Percentiles rank a stretch among this genome's conserved stretches.
Evolutionary conservation across 53 echinoderm and acorn worm genomes (phyloP).

Genomic region (Zoroaster sp.): DNA sequence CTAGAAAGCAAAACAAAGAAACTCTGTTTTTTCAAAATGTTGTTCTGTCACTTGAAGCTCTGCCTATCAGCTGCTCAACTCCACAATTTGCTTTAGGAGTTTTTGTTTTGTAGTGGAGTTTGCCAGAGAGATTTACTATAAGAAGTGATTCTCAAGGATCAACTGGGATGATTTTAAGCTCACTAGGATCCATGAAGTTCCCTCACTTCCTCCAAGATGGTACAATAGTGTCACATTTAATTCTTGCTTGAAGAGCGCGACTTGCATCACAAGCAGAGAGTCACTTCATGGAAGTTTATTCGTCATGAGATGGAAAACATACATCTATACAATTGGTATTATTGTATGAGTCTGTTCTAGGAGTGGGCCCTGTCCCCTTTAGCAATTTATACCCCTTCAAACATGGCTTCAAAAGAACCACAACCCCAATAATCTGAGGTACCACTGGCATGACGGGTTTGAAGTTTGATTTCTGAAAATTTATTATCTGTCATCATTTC

Average conservation of each 20-base stretch:
- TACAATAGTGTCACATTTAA: background rate
- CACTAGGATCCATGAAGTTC: background rate
- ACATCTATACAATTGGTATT: too few species aligned
- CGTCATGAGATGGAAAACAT: too few species aligned
- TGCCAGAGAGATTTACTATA: background rate
- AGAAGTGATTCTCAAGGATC: background rate
- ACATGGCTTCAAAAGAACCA: too few species aligned
- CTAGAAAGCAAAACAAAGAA: too few species aligned
- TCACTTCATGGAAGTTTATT: too few species aligned
- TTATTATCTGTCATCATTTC: background rate
- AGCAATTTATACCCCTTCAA: too few species aligned
- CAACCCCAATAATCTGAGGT: too few species aligned
- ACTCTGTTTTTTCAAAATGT: too few species aligned
- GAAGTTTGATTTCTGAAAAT: background rate
- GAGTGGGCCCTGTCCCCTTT: too few species aligned
- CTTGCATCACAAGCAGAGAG: background rate
- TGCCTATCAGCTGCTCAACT: too few species aligned
- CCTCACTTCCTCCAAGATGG: background rate
- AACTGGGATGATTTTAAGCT: background rate
- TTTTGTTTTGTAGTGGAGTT: background rate
- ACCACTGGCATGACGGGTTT: background rate
- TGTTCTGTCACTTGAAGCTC: too few species aligned
- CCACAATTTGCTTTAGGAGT: too few species aligned
- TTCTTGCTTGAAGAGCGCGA: background rate
- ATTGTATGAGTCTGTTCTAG: background rate